phyloP scores from a whole-genome alignment of 2,113 vertebrate species.

The Varanus salvator region DNA sequence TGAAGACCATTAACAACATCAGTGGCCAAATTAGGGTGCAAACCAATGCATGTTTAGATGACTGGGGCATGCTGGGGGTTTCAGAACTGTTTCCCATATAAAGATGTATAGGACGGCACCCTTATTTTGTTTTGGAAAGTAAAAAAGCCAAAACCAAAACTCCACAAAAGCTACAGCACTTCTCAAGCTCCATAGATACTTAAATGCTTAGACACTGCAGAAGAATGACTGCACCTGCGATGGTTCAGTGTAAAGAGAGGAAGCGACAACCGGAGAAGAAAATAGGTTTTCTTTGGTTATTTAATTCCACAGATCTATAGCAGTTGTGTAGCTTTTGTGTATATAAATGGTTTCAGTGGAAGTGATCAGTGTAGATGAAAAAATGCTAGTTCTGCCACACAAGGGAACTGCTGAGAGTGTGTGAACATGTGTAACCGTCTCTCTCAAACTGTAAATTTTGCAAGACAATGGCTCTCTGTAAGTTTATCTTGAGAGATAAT shows the following conservation, averaged over 20 bases:
- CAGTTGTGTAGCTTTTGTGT: neutral
- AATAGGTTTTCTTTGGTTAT: neutral
- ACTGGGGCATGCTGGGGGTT: no score
- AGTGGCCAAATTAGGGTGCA: no score
- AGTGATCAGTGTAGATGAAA: neutral
- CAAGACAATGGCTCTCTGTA: constrained; percentile 3
- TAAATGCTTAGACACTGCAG: neutral
- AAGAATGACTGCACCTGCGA: neutral
- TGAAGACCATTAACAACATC: no score
- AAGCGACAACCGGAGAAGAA: constrained; percentile 5
- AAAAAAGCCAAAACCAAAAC: neutral
- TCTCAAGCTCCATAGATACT: neutral
- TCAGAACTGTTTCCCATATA: no score
- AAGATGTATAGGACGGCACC: no score
- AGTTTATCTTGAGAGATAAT: neutral
- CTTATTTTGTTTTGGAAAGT: neutral
- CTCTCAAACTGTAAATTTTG: neutral
- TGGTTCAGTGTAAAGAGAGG: constrained; percentile 12
- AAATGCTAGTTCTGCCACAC: neutral
- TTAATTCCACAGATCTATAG: neutral
- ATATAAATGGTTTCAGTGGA: neutral
- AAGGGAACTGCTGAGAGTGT: neutral
- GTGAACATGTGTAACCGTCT: neutral
- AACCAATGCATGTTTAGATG: no score
- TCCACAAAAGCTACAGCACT: neutral